Evolutionary conservation across 2,113 vertebrate species (phyloP), one percentile per base, ranked within the genome.

Genomic region (Channa argus): DNA sequence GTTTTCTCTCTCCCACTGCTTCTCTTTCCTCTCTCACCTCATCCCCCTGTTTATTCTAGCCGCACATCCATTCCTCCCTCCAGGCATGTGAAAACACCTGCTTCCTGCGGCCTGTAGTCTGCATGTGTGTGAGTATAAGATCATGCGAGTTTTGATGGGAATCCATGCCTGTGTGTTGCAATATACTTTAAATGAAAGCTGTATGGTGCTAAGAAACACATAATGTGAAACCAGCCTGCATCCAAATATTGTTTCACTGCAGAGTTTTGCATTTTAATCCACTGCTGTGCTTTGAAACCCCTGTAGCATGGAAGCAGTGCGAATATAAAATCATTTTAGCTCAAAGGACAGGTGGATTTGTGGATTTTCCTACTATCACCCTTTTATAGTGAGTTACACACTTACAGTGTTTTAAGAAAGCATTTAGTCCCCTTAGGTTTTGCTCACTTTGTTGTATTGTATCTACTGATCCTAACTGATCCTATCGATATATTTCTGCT

Each of bases 191-290:
- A 34, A 52, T 59, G 47, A 14, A 15, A 68, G 3, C 34, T 39
- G 60, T 75, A 47, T 76, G 53, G 5, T 71, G 68, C 74, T 54
- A 59, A 74, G 64, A 66, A 74, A 85, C 60, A 61, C 63, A 71
- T 63, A 83, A 76, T 69, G 13, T 50, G 59, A 80, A 84, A 89
- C 59, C 65, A 60, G 60, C 45, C 61, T 71, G 74, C 69, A 56
- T 61, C 58, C 54, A 46, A 71, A 71, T 55, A 68, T 54, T 6
- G 15, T 55, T 69, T 82, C 61, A 77, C 82, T 77, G 79, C 83
- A 89, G 83, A 84, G 83, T 82, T 89, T 84, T 87, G 78, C 76
- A 84, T 81, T 86, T 82, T 68, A 84, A 72, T 80, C 70, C 70
- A 3, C 61, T 56, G 47, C 54, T 61, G 70, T 84, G 85, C 80